Base-by-base conservation (phyloP, 1,140 invertebrate genomes). In the Lycorma delicatula region DNA sequence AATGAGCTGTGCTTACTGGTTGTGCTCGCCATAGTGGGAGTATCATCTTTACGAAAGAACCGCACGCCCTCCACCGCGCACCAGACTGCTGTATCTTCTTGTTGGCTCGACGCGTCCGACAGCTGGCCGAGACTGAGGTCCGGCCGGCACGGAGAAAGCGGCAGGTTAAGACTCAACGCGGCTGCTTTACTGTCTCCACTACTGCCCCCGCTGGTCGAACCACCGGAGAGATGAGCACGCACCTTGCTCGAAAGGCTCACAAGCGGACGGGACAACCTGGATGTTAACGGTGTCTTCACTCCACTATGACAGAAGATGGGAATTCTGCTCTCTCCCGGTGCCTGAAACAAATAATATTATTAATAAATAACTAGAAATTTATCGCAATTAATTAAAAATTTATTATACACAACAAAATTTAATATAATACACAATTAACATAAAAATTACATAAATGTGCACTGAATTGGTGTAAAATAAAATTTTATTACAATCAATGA, bases 1-100 rank as follows among this genome's bases (percentile, higher is more conserved):
- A 87, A 81, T 12, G 85, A 87, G 66, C 84, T 83, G 65, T 89
- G 84, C 67, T 86, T 83, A 66, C 81, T 84, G n/a, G 59, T 49
- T 3, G 41, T 50, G 25, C 34, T 48, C 23, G 56, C 29, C n/a
- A 41, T 38, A 16, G 48, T 28, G 31, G 34, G 29, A 9, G 49
- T 31, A 26, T 34, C 44, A 20, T 44, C 41, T 44, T n/a, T n/a
- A n/a, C n/a, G n/a, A 63, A 81, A 81, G 65, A 81, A 80, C 9
- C 74, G 68, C 0, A 75, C 67, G 6, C 81, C 81, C 68, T 85
- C 81, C 13, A 85, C 71, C 9, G 82, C 82, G 60, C 80, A 82
- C 81, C 81, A 84, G 5, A 76, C 66, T 11, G 80, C 82, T 29
- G 75, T 71, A 4, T 76, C 75, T 63, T 31, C 55, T 62, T 63